Percentiles rank a stretch among this genome's conserved stretches.
Evolutionary conservation across 2,888 invertebrate species (phyloP).

Genomic region (Lacanobia oleracea): DNA sequence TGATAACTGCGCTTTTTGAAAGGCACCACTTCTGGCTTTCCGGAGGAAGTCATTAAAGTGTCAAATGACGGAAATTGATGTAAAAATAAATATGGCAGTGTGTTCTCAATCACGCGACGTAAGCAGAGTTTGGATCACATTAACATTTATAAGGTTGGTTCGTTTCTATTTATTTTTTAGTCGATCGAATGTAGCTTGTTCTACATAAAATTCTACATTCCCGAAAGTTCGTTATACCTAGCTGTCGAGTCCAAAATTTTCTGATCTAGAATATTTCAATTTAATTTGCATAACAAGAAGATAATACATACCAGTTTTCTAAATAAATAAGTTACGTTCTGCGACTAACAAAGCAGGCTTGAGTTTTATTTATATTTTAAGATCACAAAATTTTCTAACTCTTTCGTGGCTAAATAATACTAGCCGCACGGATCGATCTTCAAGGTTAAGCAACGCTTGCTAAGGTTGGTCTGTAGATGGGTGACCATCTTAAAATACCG

Average conservation of each 20-base stretch:
- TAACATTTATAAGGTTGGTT: neutral
- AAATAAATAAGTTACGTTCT: neutral
- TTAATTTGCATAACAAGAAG: slow-evolving; percentile 7
- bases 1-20: slow-evolving; percentile 17
- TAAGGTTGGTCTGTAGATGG: too few species aligned
- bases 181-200: neutral
- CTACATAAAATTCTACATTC: neutral
- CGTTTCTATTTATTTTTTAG: neutral
- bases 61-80: slow-evolving; percentile 42
- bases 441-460: too few species aligned
- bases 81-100: slow-evolving; percentile 25
- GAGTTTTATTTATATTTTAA: too few species aligned
- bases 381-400: too few species aligned
- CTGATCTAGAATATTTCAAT: neutral
- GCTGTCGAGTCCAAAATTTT: neutral
- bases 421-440: too few species aligned
- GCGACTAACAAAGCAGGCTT: neutral
- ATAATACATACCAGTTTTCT: neutral
- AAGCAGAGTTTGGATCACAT: slow-evolving; percentile 10
- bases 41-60: slow-evolving; percentile 51
- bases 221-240: slow-evolving; percentile 4
- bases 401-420: too few species aligned
- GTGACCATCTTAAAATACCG: too few species aligned
- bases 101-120: slow-evolving; percentile 35
- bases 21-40: slow-evolving; percentile 18